Conservation (phyloP, 2,113 vertebrate species). For the Equus quagga region DNA sequence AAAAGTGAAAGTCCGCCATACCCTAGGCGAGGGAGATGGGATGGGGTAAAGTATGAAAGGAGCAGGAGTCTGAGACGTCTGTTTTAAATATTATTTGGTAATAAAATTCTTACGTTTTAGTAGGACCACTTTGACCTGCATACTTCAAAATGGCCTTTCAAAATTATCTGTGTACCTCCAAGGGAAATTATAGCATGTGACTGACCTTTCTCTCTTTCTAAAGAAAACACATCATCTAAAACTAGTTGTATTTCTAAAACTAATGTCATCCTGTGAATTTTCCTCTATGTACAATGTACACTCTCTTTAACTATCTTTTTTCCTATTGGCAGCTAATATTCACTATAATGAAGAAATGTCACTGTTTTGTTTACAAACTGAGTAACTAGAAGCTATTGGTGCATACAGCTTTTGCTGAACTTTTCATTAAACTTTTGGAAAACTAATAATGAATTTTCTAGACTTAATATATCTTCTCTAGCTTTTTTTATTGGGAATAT, state of each 20-base stretch:
- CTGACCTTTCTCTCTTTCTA: background rate
- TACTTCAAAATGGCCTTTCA: background rate
- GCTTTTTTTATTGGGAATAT: background rate
- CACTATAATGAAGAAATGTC: background rate
- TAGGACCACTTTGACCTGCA: background rate
- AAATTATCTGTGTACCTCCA: background rate
- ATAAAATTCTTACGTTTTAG: background rate
- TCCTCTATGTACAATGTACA: background rate
- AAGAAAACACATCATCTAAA: background rate
- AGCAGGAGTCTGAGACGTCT: background rate
- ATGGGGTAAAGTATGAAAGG: background rate
- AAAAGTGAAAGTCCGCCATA: background rate
- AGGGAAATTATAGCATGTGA: background rate
- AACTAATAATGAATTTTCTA: background rate
- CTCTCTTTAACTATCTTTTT: background rate
- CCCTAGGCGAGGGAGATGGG: background rate
- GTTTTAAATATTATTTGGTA: background rate
- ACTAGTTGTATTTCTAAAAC: background rate
- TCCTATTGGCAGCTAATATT: background rate
- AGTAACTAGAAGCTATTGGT: background rate
- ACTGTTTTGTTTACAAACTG: background rate
- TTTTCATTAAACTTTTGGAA: background rate
- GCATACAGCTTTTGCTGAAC: background rate
- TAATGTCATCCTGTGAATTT: background rate
- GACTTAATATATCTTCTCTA: background rate